Evolutionary conservation across 2,113 vertebrate species (phyloP), one percentile per base, ranked within the genome.

Genomic region (Bungarus multicinctus): DNA sequence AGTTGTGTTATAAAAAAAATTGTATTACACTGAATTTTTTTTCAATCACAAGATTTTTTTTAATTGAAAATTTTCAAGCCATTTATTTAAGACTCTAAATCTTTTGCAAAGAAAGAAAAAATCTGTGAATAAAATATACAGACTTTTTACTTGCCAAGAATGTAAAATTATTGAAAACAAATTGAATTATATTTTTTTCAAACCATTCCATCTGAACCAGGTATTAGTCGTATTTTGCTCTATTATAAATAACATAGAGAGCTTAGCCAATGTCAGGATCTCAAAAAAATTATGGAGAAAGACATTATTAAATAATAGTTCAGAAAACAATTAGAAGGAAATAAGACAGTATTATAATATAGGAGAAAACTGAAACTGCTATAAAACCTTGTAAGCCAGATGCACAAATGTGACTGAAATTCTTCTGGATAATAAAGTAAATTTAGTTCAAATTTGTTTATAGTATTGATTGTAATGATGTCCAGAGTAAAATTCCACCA

Each of bases 371-470:
- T 30, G 16, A 20, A 8, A 95, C 92, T 92, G 3, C 60, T 60
- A 0, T 64, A 94, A 94, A n/a, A 55, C 81, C 3, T 93, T 30
- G 5, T 92, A 87, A 60, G 39, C 69, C 74, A 90, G 89, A 94
- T 91, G 89, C 57, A 74, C n/a, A 94, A 94, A 3, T 11, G 34
- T 91, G 47, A 34, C 45, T 94, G 93, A 50, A 92, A 94, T 94
- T 92, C 87, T 93, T 88, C 20, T 50, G 39, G 22, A 81, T 93
- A 92, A 90, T 18, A 20, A 96, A 55, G 43, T 58, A 91, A 50
- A 50, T 45, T 12, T 85, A 88, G 74, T 94, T 3, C 10, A 94
- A 5, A 20, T 91, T 57, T 91, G 92, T 90, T 92, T 92, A 92
- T 91, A 18, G 25, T 34, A 27, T 91, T 90, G 53, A 91, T 93